These are phyloP conservation scores for Lamprologus tigripictilis DNA, from an alignment of 2,113 vertebrate species.

Conservation along the genomic window DNA sequence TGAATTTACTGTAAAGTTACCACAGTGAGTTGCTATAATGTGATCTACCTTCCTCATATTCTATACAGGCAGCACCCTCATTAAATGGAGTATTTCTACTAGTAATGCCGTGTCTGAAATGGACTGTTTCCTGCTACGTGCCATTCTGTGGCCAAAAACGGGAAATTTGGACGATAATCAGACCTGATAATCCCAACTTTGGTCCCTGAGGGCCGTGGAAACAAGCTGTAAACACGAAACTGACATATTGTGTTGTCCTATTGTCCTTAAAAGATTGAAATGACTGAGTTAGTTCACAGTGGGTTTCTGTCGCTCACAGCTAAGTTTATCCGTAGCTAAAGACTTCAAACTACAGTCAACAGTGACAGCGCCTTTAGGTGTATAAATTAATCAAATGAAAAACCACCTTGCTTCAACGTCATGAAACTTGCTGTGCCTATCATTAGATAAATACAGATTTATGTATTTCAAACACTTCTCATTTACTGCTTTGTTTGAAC, in stretches of 20 bases:
- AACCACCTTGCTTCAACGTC: background rate
- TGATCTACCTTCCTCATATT: background rate
- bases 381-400: background rate
- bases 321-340: background rate
- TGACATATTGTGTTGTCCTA: background rate
- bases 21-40: background rate
- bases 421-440: background rate
- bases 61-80: background rate
- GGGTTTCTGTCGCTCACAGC: background rate
- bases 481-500: background rate
- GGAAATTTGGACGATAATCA: background rate
- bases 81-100: background rate
- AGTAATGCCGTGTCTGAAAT: background rate
- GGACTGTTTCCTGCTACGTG: background rate
- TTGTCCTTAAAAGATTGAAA: background rate
- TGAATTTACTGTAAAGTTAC: background rate
- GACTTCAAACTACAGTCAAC: background rate
- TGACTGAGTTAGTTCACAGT: background rate
- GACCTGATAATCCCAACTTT: background rate
- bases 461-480: background rate
- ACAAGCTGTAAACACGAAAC: background rate
- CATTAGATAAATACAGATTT: background rate
- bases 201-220: background rate
- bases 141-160: background rate
- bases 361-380: background rate